Evolutionary conservation across 2,797 vertebrate species (phyloP).

Genomic region (Perdix hodgsoniae): DNA sequence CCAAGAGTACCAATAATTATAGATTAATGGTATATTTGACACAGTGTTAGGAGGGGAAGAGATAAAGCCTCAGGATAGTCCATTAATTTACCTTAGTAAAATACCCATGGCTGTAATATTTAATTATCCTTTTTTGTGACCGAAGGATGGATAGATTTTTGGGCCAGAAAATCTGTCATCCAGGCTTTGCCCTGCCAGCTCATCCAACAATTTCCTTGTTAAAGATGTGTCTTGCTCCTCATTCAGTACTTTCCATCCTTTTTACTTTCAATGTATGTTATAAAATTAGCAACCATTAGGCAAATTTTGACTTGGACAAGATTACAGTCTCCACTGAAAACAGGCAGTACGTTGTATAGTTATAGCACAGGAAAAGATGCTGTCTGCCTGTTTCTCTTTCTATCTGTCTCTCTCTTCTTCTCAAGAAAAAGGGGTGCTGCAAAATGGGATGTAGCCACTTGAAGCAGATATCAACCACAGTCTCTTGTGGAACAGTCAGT

Average conservation of each 20-base stretch:
- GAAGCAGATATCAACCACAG: background rate
- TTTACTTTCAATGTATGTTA: background rate
- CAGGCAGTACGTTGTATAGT: fast-evolving
- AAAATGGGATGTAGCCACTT: background rate
- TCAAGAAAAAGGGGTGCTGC: background rate
- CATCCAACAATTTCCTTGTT: background rate
- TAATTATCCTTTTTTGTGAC: background rate
- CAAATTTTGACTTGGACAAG: background rate
- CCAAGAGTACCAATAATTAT: background rate
- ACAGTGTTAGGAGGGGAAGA: background rate
- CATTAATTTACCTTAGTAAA: background rate
- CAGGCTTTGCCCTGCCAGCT: background rate
- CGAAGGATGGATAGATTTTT: background rate
- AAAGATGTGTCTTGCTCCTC: background rate
- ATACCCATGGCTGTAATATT: background rate
- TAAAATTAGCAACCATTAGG: background rate
- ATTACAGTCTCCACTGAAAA: background rate
- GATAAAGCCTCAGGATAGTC: background rate
- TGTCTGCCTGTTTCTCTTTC: too few relatives aligned
- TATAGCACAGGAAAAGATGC: background rate
- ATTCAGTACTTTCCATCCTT: background rate
- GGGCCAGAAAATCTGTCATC: fast-evolving
- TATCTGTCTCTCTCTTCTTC: background rate
- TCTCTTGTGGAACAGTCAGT: background rate
- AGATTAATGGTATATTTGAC: background rate